phyloP scores from a whole-genome alignment of 1,140 invertebrate genomes.

The Philaenus spumarius region DNA sequence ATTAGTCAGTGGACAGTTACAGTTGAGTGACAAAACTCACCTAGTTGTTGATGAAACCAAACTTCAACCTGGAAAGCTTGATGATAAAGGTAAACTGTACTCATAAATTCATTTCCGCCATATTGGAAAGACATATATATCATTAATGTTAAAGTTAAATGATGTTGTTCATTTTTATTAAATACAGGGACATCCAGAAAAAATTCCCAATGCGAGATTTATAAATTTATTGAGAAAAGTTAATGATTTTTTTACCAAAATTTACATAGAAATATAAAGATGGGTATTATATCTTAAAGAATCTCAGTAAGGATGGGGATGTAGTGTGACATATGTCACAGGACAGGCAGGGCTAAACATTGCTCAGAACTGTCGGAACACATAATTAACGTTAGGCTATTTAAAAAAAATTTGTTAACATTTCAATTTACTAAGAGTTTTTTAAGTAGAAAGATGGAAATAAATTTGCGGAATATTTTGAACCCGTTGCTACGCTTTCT shows the following conservation, averaged over 20 bases:
- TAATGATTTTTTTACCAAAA: not conserved
- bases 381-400: too few relatives aligned
- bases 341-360: too few relatives aligned
- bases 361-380: too few relatives aligned
- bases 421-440: too few relatives aligned
- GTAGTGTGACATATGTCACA: too few relatives aligned
- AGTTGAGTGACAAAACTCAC: constrained; percentile 74
- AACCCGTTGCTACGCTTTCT: too few relatives aligned
- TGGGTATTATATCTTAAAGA: too few relatives aligned
- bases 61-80: constrained; percentile 66
- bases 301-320: too few relatives aligned
- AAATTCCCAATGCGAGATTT: not conserved
- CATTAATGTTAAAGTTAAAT: not conserved
- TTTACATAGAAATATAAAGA: not conserved
- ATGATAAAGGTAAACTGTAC: constrained; percentile 53
- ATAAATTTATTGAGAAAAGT: not conserved
- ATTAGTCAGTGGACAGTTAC: constrained; percentile 72
- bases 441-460: too few relatives aligned
- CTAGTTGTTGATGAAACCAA: constrained; percentile 81
- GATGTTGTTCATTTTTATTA: not conserved
- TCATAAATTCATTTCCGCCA: not conserved
- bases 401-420: too few relatives aligned
- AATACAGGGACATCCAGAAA: not conserved
- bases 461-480: too few relatives aligned
- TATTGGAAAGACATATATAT: not conserved